Evolutionary conservation across 1,140 invertebrate species (phyloP).

Genomic region (Heliconius eleuchia): DNA sequence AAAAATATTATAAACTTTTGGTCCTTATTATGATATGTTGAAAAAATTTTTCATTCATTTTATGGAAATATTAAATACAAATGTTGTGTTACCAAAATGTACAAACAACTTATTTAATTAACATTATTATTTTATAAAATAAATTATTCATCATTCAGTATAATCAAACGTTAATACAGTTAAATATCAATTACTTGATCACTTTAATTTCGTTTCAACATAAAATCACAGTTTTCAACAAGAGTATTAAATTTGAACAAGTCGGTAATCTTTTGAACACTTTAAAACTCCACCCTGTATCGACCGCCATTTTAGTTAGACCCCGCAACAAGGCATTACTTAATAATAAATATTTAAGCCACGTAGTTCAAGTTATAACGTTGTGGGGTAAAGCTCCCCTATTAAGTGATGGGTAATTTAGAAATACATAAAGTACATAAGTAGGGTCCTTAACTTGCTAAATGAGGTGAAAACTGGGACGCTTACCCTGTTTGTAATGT

Average conservation of each 20-base stretch:
- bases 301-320: conserved; percentile 52
- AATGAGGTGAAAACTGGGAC: conserved; percentile 73
- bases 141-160: neutral
- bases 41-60: too few relatives aligned
- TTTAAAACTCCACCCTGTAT: conserved; percentile 63
- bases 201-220: conserved; percentile 16
- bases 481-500: conserved; percentile 48
- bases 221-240: conserved; percentile 45
- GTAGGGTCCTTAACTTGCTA: conserved; percentile 73
- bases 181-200: neutral
- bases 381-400: conserved; percentile 52
- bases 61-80: too few relatives aligned
- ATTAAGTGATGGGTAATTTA: conserved; percentile 58
- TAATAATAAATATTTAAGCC: conserved; percentile 10
- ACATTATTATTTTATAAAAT: neutral
- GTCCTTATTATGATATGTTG: too few relatives aligned
- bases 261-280: conserved; percentile 71
- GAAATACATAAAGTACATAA: conserved; percentile 79
- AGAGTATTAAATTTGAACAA: conserved; percentile 74
- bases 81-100: too few relatives aligned
- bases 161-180: neutral
- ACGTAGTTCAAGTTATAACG: conserved; percentile 49
- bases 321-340: conserved; percentile 31
- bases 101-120: too few relatives aligned
- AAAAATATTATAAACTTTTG: too few relatives aligned